phyloP scores from a whole-genome alignment of 2,797 vertebrate genomes.

The Poecile montanus region DNA sequence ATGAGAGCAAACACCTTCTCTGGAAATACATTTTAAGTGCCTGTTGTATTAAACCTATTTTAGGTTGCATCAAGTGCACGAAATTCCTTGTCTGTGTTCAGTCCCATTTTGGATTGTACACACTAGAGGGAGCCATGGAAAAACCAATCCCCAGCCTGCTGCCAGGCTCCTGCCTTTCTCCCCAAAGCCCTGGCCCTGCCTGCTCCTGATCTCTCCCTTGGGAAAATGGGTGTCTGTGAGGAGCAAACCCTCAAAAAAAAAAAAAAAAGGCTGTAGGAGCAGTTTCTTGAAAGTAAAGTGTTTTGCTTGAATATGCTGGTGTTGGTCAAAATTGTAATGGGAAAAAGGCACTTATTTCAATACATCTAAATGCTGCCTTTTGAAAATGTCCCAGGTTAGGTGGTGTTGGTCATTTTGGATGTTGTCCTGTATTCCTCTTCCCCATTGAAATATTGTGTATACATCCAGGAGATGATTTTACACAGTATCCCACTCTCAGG shows the following conservation, averaged over 20 bases:
- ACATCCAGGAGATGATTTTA: background rate
- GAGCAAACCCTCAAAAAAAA: background rate
- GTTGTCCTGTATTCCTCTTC: background rate
- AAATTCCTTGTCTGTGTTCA: background rate
- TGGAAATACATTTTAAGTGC: background rate
- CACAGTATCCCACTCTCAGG: accelerated
- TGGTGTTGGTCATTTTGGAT: background rate
- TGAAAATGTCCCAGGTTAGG: background rate
- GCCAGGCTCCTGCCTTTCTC: background rate
- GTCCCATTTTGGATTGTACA: background rate
- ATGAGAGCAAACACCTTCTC: background rate
- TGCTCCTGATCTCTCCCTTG: background rate
- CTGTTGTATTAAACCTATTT: background rate
- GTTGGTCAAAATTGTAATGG: background rate
- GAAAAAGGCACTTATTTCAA: background rate
- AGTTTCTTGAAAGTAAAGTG: background rate
- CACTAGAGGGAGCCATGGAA: slow-evolving; percentile 62
- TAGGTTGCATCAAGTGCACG: accelerated
- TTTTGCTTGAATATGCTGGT: background rate
- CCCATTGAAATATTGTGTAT: background rate
- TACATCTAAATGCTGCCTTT: background rate
- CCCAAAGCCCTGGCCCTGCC: background rate
- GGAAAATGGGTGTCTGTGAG: background rate
- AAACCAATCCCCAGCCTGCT: background rate
- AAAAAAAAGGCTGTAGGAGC: background rate